Evolutionary conservation across 2,888 invertebrate genomes (phyloP).

Genomic region (Heteromurus nitidus): DNA sequence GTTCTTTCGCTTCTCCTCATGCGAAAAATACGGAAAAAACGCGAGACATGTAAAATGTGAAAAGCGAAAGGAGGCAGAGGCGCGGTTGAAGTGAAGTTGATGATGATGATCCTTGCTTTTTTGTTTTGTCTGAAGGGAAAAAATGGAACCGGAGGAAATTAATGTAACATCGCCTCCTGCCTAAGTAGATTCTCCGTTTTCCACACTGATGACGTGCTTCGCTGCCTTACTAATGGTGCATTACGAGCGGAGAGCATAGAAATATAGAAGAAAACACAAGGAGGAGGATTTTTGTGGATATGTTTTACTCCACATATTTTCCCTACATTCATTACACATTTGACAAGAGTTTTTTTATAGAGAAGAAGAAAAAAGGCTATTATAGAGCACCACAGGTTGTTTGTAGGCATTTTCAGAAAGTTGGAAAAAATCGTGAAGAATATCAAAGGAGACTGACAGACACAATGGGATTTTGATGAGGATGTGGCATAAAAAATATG

Average conservation of each 20-base stretch:
- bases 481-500: slow-evolving; percentile 28
- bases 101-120: slow-evolving; percentile 7
- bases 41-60: not conserved
- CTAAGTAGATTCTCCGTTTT: too few species aligned
- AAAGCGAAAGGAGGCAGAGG: slow-evolving; percentile 22
- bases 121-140: not conserved
- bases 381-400: too few species aligned
- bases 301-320: too few species aligned
- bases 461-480: slow-evolving; percentile 44
- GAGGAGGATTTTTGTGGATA: too few species aligned
- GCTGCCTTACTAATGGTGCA: slow-evolving; percentile 32
- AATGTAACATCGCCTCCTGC: not conserved
- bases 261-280: too few species aligned
- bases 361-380: too few species aligned
- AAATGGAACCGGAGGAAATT: slow-evolving; percentile 32
- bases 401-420: too few species aligned
- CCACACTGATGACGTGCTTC: slow-evolving; percentile 13
- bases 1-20: slow-evolving; percentile 15
- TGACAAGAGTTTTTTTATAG: too few species aligned
- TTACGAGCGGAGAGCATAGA: not conserved
- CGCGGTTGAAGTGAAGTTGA: slow-evolving; percentile 31
- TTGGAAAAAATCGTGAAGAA: too few species aligned
- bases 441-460: slow-evolving; percentile 37
- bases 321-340: too few species aligned
- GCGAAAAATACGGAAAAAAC: slow-evolving; percentile 15